Base-by-base conservation (phyloP, 2,797 vertebrate genomes). In the Pseudochromis fuscus region DNA sequence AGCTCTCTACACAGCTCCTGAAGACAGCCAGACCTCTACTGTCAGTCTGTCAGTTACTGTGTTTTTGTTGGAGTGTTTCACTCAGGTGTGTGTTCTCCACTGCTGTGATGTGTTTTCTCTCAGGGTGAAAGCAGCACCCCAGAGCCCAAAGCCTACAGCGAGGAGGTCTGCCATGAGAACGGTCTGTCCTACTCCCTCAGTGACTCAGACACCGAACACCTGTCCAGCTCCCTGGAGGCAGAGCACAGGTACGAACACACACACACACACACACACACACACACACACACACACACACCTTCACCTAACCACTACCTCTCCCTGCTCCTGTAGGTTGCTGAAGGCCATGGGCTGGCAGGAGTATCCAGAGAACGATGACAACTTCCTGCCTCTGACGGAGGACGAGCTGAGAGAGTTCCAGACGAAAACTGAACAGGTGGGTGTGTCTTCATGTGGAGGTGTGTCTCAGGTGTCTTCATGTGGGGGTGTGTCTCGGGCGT, bases 291-390 rank as follows among this genome's bases (percentile, higher is more conserved):
- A 24, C 31, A 21, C 12, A 19, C 27, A 10, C 10, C 48, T 0
- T 9, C 8, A 48, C 7, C 59, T 84, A 45, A 73, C 33, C 21
- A 61, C 37, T 24, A 56, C 19, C 24, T 65, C 0, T 4, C 45
- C 25, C 0, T 73, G 3, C 25, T 31, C 42, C 33, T 25, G 1
- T 45, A 99, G 98, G 92, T 95, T 99, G 93, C 86, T 99, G 92
- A 99, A 97, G 95, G 96, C 96, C 89, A 99, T 99, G 98, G 98
- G 98, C 87, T 99, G 98, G 98, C 96, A 99, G 92, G 98, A 99
- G 75, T 95, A 96, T 83, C 97, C 98, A 81, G 98, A 99, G 91
- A 99, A 99, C 7, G 98, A 99, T 75, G 97, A 99, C 89, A 98
- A 95, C 93, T 99, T 96, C 93, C 95, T 96, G 93, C 98, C 98